Percentiles rank a stretch among this genome's conserved stretches.
Evolutionary conservation across 2,113 vertebrate genomes (phyloP).

Genomic region (Tragelaphus scriptus): DNA sequence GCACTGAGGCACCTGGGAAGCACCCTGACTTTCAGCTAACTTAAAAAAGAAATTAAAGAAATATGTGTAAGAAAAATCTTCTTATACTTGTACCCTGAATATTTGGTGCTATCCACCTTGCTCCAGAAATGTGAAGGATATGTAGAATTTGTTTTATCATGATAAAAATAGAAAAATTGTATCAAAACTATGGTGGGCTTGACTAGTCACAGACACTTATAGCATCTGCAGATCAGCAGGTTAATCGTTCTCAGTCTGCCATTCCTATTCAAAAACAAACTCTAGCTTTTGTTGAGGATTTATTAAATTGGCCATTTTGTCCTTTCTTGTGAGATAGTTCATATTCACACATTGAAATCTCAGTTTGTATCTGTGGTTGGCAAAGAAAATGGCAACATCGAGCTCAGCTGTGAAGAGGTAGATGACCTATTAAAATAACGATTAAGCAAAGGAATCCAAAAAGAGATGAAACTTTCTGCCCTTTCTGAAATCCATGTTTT

Average conservation of each 20-base stretch:
- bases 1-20: neutral
- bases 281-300: neutral
- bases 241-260: neutral
- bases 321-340: neutral
- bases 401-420: neutral
- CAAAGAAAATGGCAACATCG: neutral
- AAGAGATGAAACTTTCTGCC: neutral
- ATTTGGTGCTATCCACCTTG: neutral
- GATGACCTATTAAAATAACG: neutral
- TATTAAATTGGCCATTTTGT: neutral
- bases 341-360: neutral
- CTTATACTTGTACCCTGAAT: neutral
- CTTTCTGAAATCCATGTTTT: constrained; percentile 17
- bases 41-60: neutral
- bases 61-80: neutral
- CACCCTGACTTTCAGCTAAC: neutral
- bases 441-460: neutral
- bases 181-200: neutral
- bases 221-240: neutral
- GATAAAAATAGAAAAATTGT: neutral
- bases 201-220: neutral
- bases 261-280: neutral
- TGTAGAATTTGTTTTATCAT: neutral
- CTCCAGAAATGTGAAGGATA: neutral
- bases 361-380: neutral